These are phyloP conservation scores for Limonius californicus DNA, from an alignment of 1,140 invertebrate genomes.

Conservation along the genomic window DNA sequence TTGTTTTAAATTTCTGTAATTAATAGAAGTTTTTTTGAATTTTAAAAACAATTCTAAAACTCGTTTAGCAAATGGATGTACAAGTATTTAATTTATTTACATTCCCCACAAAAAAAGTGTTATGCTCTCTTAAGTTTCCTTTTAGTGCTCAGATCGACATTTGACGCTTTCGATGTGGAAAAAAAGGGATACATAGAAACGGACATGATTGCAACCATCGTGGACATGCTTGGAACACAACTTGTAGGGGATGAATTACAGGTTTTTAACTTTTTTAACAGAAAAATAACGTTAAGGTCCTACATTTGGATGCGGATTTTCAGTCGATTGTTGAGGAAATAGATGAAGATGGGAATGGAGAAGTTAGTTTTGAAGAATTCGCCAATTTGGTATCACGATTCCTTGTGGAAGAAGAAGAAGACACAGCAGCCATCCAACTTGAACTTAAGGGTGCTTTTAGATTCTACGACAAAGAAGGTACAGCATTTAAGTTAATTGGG, in stretches of 20 bases:
- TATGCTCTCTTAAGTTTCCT: too few species aligned
- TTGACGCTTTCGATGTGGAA: slow-evolving; percentile 76
- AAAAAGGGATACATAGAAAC: slow-evolving; percentile 69
- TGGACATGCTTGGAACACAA: slow-evolving; percentile 73
- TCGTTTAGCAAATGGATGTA: slow-evolving; percentile 16
- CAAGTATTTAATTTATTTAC: slow-evolving; percentile 18
- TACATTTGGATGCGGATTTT: too few species aligned
- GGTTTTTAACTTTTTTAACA: slow-evolving; percentile 41
- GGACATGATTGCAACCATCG: slow-evolving; percentile 69
- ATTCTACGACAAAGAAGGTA: slow-evolving; percentile 71
- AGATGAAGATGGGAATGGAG: slow-evolving; percentile 47
- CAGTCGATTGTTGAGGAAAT: slow-evolving; percentile 49
- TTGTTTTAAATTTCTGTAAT: too few species aligned
- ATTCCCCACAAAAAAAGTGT: slow-evolving; percentile 18
- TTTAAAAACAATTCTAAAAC: not conserved
- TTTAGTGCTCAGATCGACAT: slow-evolving; percentile 70
- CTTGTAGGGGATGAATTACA: slow-evolving; percentile 64
- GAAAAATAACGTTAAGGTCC: too few species aligned
- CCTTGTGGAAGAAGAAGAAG: slow-evolving; percentile 58
- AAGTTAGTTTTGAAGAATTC: slow-evolving; percentile 58
- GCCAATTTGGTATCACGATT: slow-evolving; percentile 51
- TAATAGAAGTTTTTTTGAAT: too few species aligned
- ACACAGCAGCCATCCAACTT: slow-evolving; percentile 65
- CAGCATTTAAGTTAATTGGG: not conserved
- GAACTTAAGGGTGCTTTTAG: slow-evolving; percentile 79